phyloP scores from a whole-genome alignment of 2,113 vertebrate genomes.

The Lota lota region DNA sequence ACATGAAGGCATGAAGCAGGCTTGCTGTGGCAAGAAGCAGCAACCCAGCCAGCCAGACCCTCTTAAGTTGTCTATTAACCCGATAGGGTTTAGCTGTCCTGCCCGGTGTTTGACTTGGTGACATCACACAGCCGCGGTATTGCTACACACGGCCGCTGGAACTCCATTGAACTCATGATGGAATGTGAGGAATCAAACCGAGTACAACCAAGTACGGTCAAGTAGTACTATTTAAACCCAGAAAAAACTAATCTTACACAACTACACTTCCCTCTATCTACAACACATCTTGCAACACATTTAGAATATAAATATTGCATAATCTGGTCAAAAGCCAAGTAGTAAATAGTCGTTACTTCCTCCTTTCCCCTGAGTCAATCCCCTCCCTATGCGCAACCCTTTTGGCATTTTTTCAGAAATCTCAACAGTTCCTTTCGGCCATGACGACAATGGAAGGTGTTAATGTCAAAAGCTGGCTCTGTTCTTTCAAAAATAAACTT shows the following conservation, averaged over 20 bases:
- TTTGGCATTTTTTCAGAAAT: not conserved
- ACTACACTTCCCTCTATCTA: not conserved
- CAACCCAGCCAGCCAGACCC: no score
- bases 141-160: no score
- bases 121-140: slow-evolving; percentile 23
- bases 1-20: no score
- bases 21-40: no score
- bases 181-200: slow-evolving; percentile 38
- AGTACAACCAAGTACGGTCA: no score
- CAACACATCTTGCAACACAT: not conserved
- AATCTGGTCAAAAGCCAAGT: slow-evolving; percentile 43
- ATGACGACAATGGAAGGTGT: not conserved
- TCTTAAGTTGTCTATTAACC: no score
- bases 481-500: no score
- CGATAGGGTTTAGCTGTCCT: no score
- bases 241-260: not conserved
- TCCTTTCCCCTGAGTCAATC: slow-evolving; percentile 19
- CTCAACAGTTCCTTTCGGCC: no score
- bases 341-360: slow-evolving; percentile 41
- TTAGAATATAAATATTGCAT: not conserved
- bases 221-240: not conserved
- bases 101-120: not conserved
- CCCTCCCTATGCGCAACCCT: not conserved
- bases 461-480: not conserved
- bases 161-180: slow-evolving; percentile 16